Conservation (phyloP, 2,797 vertebrate species). For the Lepilemur septentrionalis region DNA sequence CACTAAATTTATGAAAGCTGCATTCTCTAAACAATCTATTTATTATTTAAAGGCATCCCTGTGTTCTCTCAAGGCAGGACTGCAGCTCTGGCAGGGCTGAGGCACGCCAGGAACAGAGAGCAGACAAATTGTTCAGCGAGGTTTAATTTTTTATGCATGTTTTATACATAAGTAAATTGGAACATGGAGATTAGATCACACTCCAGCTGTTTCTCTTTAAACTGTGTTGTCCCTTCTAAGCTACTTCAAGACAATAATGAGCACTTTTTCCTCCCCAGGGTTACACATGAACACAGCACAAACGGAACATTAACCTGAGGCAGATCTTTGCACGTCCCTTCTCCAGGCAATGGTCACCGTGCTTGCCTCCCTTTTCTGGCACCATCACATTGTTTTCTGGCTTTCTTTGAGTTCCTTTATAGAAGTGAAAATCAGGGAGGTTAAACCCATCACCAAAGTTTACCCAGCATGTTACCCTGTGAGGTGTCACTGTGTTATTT, state of each 20-base stretch:
- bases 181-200: constrained; percentile 84
- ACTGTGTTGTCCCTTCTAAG: constrained; percentile 73
- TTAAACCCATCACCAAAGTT: neutral
- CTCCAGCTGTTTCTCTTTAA: constrained; percentile 84
- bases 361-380: neutral
- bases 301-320: neutral
- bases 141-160: constrained; percentile 85
- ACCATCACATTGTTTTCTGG: neutral
- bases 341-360: no score
- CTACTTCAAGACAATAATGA: constrained; percentile 78
- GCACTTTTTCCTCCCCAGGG: constrained; percentile 64
- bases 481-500: neutral
- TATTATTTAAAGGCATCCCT: constrained; percentile 80
- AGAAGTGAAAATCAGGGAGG: neutral
- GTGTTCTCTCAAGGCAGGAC: constrained; percentile 73
- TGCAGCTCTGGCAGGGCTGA: constrained; percentile 58
- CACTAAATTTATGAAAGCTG: constrained; percentile 76
- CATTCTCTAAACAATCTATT: constrained; percentile 74
- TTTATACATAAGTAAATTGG: constrained; percentile 85
- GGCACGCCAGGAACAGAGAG: constrained; percentile 73
- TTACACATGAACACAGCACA: neutral
- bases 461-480: neutral
- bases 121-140: constrained; percentile 78
- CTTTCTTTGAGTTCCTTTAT: neutral
- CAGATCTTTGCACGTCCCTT: neutral